These are phyloP conservation scores for Pandemis cinnamomeana DNA, from an alignment of 2,888 invertebrate species.

Conservation along the genomic window DNA sequence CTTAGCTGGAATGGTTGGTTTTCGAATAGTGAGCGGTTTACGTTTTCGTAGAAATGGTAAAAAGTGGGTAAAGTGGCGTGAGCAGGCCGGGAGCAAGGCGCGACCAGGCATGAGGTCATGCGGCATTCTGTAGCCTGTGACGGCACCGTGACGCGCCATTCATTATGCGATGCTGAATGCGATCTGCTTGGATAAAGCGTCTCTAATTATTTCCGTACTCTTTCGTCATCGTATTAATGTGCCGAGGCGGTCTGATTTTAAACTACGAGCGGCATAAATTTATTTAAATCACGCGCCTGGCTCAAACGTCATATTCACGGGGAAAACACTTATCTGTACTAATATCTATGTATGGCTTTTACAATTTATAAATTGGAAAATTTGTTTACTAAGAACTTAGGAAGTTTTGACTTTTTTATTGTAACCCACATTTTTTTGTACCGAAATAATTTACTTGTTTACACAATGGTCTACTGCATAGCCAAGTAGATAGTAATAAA, in stretches of 20 bases:
- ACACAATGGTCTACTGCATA: background rate
- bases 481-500: background rate
- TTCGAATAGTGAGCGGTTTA: slow-evolving; percentile 5
- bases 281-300: slow-evolving; percentile 22
- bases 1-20: background rate
- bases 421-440: too few relatives aligned
- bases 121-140: slow-evolving; percentile 61
- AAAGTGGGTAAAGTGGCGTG: slow-evolving; percentile 16
- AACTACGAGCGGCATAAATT: slow-evolving; percentile 35
- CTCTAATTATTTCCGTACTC: slow-evolving; percentile 80
- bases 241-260: slow-evolving; percentile 52
- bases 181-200: slow-evolving; percentile 74
- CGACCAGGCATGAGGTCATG: slow-evolving; percentile 56
- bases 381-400: too few relatives aligned
- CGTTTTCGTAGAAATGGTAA: slow-evolving; percentile 23
- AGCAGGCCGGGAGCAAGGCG: slow-evolving; percentile 33
- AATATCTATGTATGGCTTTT: background rate
- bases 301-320: slow-evolving; percentile 6
- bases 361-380: too few relatives aligned
- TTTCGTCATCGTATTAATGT: slow-evolving; percentile 70
- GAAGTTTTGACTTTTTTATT: too few relatives aligned
- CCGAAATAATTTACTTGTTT: background rate
- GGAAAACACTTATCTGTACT: background rate
- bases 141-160: slow-evolving; percentile 73
- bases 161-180: slow-evolving; percentile 77